phyloP scores from a whole-genome alignment of 2,113 vertebrate species.

The Limanda limanda region DNA sequence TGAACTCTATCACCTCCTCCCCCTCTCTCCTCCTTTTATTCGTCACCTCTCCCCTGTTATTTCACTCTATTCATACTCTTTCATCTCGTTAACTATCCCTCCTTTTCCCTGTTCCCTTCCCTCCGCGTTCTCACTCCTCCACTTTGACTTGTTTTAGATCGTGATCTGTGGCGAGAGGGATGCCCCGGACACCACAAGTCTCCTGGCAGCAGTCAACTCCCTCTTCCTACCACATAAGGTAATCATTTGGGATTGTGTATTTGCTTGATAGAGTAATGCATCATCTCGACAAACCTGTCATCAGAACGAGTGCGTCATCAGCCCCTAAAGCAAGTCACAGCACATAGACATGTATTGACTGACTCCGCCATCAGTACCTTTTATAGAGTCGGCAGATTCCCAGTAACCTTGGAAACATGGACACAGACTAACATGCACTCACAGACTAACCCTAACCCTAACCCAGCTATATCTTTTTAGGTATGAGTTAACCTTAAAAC shows the following conservation, averaged over 20 bases:
- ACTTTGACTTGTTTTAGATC: conserved; percentile 78
- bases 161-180: conserved; percentile 90
- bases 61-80: conserved; percentile 30
- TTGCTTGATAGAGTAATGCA: background rate
- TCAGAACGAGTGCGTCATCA: background rate
- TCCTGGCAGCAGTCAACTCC: conserved; percentile 84
- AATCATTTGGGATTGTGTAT: conserved; percentile 33
- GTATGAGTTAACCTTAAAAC: conserved; percentile 28
- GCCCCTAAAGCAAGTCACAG: background rate
- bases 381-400: conserved; percentile 9
- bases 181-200: conserved; percentile 85
- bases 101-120: background rate
- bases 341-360: background rate
- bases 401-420: conserved; percentile 30
- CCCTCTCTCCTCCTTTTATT: background rate
- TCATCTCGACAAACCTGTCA: conserved; percentile 8
- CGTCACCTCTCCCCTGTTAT: conserved; percentile 37
- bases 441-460: too few species aligned
- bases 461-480: conserved; percentile 24
- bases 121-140: background rate
- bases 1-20: conserved; percentile 36
- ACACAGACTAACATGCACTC: background rate
- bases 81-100: conserved; percentile 33
- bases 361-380: conserved; percentile 6
- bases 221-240: conserved; percentile 91